phyloP scores from a whole-genome alignment of 2,888 invertebrate genomes.

The Agrenia bidenticulata region DNA sequence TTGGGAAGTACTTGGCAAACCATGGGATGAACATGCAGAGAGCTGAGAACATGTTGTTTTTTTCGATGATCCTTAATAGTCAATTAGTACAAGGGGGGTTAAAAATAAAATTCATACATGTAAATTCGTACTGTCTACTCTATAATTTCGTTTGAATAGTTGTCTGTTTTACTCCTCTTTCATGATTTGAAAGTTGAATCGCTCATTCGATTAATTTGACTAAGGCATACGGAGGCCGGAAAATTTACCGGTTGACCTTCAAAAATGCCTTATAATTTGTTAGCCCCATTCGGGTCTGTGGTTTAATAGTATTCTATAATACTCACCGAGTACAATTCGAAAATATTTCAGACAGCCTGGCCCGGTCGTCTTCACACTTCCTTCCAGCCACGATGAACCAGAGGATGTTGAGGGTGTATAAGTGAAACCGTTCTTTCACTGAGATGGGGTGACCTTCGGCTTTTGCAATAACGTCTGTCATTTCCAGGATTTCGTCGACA shows the following conservation, averaged over 20 bases:
- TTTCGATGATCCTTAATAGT: slow-evolving; percentile 27
- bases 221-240: too few relatives aligned
- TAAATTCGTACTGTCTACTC: too few relatives aligned
- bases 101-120: too few relatives aligned
- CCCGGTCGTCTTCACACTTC: slow-evolving; percentile 3
- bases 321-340: slow-evolving; percentile 26
- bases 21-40: slow-evolving; percentile 43
- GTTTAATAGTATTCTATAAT: too few relatives aligned
- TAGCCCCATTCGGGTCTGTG: neutral
- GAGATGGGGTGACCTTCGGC: slow-evolving; percentile 31
- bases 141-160: too few relatives aligned
- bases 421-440: slow-evolving; percentile 26
- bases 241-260: too few relatives aligned
- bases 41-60: slow-evolving; percentile 31
- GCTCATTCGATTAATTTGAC: too few relatives aligned
- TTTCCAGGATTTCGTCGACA: slow-evolving; percentile 28
- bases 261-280: neutral
- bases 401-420: slow-evolving; percentile 28
- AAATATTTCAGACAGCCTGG: slow-evolving; percentile 7
- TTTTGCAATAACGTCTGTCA: slow-evolving; percentile 9
- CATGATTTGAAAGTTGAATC: too few relatives aligned
- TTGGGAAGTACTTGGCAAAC: slow-evolving; percentile 38
- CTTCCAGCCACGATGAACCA: slow-evolving; percentile 35
- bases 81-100: too few relatives aligned
- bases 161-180: too few relatives aligned